Base-by-base conservation (phyloP, 2,797 vertebrate genomes). In the Tolypeutes matacus region DNA sequence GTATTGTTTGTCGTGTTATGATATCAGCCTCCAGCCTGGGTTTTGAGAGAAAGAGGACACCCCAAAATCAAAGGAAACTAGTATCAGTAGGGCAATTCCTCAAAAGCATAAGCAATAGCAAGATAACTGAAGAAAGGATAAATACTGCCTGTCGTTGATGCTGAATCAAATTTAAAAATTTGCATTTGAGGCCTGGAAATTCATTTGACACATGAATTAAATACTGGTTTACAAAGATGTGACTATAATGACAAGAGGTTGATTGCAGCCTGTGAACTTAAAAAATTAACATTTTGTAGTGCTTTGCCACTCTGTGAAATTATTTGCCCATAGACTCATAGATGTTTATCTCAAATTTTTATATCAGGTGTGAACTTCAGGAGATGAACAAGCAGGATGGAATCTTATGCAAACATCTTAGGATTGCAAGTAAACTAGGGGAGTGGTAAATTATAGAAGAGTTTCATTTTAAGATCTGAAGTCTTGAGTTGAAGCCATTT, bases 31-130 rank as follows among this genome's bases (percentile, higher is more conserved):
- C 97, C 64, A 31, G 88, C 76, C 95, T 64, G 86, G 53, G 42
- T 80, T 93, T 91, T 94, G 85, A 96, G 90, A 92, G 25, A 85
- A 95, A 97, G 85, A 49, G 95, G 89, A 96, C 60, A 95, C 85
- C 86, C 94, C 75, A 56, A 93, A 96, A 93, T 84, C 93, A 69
- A 96, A 92, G 77, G 83, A 91, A 94, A 95, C 96, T 76, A 56
- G 25, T 49, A 75, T 67, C 12, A 0, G n/a, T 46, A 29, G 5
- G 73, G 15, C 9, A 2, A 7, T 86, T 21, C 27, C 21, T 65
- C 10, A 21, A 20, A 20, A 13, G 36, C 42, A 36, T 15, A 13
- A 4, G 29, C 23, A 80, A 21, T 36, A 13, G 6, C 42, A 65
- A 62, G 46, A 34, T 93, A 86, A 82, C 96, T 84, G 77, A 3